Conservation (phyloP, 2,888 invertebrate genomes). For the Cephus sareptanus region DNA sequence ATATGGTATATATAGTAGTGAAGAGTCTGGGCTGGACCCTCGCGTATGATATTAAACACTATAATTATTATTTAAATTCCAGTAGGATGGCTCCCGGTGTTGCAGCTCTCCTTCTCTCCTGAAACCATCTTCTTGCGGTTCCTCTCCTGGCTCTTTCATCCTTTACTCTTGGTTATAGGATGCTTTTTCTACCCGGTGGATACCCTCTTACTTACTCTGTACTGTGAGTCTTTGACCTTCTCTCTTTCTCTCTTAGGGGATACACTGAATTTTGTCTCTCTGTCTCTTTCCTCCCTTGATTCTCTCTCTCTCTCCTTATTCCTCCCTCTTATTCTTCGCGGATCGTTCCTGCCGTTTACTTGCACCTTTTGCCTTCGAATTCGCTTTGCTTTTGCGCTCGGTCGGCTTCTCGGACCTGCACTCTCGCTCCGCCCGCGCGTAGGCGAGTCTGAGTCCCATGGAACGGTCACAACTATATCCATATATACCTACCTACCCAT, state of each 20-base stretch:
- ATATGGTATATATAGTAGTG: slow-evolving; percentile 1
- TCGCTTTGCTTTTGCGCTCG: slow-evolving; percentile 55
- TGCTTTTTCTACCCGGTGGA: slow-evolving; percentile 16
- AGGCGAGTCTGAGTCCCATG: slow-evolving; percentile 50
- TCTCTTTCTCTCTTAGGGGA: slow-evolving; percentile 15
- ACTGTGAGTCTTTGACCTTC: background rate
- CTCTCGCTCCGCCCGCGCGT: slow-evolving; percentile 56
- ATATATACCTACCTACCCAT: background rate
- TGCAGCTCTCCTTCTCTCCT: slow-evolving; percentile 45
- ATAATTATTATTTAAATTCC: slow-evolving; percentile 66
- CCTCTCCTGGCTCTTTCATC: background rate
- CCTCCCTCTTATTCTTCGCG: slow-evolving; percentile 40
- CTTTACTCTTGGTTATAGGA: slow-evolving; percentile 5
- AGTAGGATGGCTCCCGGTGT: slow-evolving; percentile 65
- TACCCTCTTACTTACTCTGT: slow-evolving; percentile 14
- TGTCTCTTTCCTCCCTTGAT: background rate
- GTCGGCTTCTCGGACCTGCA: slow-evolving; percentile 12
- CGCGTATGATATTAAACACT: slow-evolving; percentile 64
- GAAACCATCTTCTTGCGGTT: no score
- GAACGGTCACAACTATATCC: slow-evolving; percentile 33
- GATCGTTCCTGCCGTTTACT: slow-evolving; percentile 38
- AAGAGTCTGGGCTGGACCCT: slow-evolving; percentile 32
- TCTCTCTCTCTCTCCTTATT: slow-evolving; percentile 25
- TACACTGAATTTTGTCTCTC: slow-evolving; percentile 5
- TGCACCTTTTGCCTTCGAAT: slow-evolving; percentile 58